Conservation (phyloP, 1,140 invertebrate species). For the Drosophila pandora region DNA sequence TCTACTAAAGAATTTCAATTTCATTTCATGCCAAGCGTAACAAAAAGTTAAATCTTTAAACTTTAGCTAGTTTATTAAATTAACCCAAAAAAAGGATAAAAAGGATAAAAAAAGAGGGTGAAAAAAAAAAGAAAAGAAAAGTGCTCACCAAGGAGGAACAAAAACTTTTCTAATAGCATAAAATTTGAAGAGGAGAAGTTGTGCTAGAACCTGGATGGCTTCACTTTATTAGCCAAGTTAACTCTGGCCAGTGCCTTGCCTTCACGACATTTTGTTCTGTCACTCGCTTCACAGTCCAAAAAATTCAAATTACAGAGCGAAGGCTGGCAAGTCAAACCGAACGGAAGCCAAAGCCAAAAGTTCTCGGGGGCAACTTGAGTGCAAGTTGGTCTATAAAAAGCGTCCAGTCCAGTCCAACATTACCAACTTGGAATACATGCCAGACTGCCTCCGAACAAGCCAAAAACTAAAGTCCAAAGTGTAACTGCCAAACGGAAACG, state of each 20-base stretch:
- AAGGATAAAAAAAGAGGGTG: background rate
- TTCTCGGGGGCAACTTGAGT: constrained; percentile 66
- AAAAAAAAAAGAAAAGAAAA: constrained; percentile 4
- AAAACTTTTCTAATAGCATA: constrained; percentile 57
- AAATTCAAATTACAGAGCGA: constrained; percentile 77
- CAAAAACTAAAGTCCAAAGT: constrained; percentile 38
- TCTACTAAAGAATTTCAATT: constrained; percentile 34
- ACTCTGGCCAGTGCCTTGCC: constrained; percentile 39
- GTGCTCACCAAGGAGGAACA: constrained; percentile 22
- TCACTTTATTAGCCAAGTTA: constrained; percentile 74
- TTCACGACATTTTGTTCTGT: constrained; percentile 36
- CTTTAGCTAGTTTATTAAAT: constrained; percentile 72
- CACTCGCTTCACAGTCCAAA: constrained; percentile 68
- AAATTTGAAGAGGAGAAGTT: constrained; percentile 1
- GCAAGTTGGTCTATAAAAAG: constrained; percentile 38
- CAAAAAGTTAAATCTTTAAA: constrained; percentile 60
- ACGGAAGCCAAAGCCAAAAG: constrained; percentile 64
- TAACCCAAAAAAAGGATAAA: constrained; percentile 31
- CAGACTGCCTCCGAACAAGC: constrained; percentile 28
- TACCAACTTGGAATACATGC: constrained; percentile 47
- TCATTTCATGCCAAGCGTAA: constrained; percentile 30
- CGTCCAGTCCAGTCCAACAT: constrained; percentile 23
- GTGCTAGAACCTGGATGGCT: background rate
- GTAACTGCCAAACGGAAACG: constrained; percentile 47
- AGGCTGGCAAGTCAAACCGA: constrained; percentile 56